Conservation (phyloP, 2,797 vertebrate genomes). For the Chromobotia macracanthus region DNA sequence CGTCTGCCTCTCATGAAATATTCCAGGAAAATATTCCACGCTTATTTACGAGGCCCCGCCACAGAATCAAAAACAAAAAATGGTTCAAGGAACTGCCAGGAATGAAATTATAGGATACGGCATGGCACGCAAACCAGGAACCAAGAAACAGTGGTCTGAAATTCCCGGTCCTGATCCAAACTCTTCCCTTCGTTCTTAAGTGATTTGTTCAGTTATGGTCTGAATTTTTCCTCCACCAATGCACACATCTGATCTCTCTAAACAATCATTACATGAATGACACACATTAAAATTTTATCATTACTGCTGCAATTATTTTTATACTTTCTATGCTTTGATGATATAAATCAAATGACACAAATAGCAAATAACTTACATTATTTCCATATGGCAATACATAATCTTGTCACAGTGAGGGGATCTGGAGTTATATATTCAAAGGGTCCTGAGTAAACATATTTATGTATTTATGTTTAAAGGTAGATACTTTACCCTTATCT, state of each 20-base stretch:
- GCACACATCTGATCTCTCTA: background rate
- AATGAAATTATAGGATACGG: slow-evolving; percentile 56
- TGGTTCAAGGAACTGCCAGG: slow-evolving; percentile 51
- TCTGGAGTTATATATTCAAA: no score
- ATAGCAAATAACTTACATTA: no score
- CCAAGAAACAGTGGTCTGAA: slow-evolving; percentile 47
- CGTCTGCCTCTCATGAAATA: slow-evolving; percentile 49
- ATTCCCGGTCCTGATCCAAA: slow-evolving; percentile 6
- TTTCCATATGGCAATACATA: background rate
- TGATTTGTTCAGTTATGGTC: slow-evolving; percentile 16
- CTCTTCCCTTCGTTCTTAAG: slow-evolving; percentile 18
- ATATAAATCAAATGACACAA: no score
- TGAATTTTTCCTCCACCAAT: background rate
- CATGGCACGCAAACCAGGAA: slow-evolving; percentile 43
- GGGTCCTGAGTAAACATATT: no score
- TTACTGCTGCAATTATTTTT: background rate
- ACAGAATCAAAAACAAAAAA: slow-evolving; percentile 43
- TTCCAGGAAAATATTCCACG: slow-evolving; percentile 59
- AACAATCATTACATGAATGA: background rate
- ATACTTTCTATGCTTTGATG: slow-evolving; percentile 15
- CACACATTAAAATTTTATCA: no score
- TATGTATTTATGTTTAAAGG: no score
- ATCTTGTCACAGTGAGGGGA: no score
- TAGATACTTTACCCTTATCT: no score
- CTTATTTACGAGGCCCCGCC: slow-evolving; percentile 61